Base-by-base conservation (phyloP, 2,113 vertebrate species). In the Eubucco bourcierii region DNA sequence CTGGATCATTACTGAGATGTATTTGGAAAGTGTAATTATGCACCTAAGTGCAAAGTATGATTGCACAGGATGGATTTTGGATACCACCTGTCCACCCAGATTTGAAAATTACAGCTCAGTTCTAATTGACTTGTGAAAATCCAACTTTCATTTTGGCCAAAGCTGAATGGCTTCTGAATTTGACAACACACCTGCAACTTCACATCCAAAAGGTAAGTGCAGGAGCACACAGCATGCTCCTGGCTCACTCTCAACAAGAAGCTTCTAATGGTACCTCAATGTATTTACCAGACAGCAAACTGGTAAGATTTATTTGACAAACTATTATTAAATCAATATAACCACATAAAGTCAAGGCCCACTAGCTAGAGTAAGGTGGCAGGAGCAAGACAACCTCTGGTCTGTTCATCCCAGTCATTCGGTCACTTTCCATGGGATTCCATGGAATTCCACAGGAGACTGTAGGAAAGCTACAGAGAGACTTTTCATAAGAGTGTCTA, bases 51-150 rank as follows among this genome's bases (percentile, higher is more conserved):
- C n/a, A 71, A 77, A 90, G 70, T 13, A 29, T 20, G 61, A 80
- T 7, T 20, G 61, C 61, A 60, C 31, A 78, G 76, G 34, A 61
- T 83, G 76, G 58, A 64, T 73, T 75, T 55, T 27, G 72, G 68
- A 4, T 46, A 56, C 46, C 72, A 55, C 7, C 3, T 2, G 44
- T 33, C 56, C 66, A 67, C 47, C 63, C 90, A 74, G 4, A 0
- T 27, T n/a, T 93, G 86, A 80, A 79, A 94, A 88, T 17, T 41
- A 65, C 56, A 92, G 66, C 78, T 90, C 59, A 56, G 61, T 29
- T 78, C 80, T 67, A 66, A 29, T 7, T 37, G 46, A 21, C 15
- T 56, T 75, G 39, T n/a, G 53, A 86, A 74, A 60, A 80, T 7
- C 33, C 28, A 60, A 19, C 0, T 6, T 44, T 44, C 39, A 11